Base-by-base conservation (phyloP, 2,888 invertebrate species). In the Harpalus rubripes region DNA sequence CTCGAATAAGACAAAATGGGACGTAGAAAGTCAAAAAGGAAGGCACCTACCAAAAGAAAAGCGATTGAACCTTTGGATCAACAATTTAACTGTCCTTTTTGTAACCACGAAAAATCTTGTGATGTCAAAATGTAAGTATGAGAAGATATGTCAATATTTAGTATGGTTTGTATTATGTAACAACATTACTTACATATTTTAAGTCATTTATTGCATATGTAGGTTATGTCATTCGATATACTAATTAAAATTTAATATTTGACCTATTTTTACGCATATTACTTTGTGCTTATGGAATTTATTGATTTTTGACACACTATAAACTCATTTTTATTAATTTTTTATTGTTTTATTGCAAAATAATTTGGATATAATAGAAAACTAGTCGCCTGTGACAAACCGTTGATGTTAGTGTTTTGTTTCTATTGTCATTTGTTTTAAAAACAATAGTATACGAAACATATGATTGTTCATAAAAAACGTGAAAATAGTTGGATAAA, bases 31-130 rank as follows among this genome's bases (percentile, higher is more conserved):
- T 98, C 98, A 86, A 98, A 98, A 92, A 94, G 98, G 90, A 99
- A 99, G 93, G 98, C 99, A n/a, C 98, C 99, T 78, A 95, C 97
- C 81, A 99, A 98, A 90, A 93, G 96, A 87, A 99, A 98, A 92
- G 95, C 96, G 0, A 98, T 99, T 88, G 95, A 96, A 89, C 98
- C 99, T 0, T 92, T 99, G 82, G 99, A 99, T 90, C 96, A 96
- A 85, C 97, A 98, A 90, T 99, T 99, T 91, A 99, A 99, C 90
- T 99, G 99, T 90, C 99, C 99, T 10, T 99, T 99, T 92, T 99
- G 99, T 91, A 99, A 99, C 91, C 99, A 99, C 90, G 99, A 99
- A 91, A 98, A 98, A 89, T 98, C 98, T 0, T 99, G 99, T 91
- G 99, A 99, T 93, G 99, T 99, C 18, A 98, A 99, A 95, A 97